These are phyloP conservation scores for Meganola albula DNA, from an alignment of 2,888 invertebrate genomes.

Conservation along the genomic window DNA sequence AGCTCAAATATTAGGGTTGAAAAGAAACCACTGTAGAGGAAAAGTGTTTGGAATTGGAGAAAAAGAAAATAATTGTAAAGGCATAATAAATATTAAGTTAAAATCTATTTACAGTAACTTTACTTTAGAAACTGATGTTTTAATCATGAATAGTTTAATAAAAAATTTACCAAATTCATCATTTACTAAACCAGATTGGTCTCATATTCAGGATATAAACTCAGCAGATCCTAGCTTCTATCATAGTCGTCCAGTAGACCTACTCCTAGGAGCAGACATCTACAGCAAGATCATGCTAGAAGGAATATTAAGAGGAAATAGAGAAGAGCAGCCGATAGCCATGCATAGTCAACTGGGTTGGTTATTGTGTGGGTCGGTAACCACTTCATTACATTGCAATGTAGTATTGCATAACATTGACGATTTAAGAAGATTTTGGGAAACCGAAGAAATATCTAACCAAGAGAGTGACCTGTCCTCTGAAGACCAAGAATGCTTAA, in stretches of 20 bases:
- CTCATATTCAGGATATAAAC: constrained; percentile 2
- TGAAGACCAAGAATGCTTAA: constrained; percentile 3
- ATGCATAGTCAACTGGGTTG: neutral
- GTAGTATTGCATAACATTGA: constrained; percentile 1
- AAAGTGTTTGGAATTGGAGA: constrained; percentile 1
- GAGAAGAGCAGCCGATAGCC: neutral
- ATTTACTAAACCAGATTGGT: constrained; percentile 3
- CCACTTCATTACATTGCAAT: constrained; percentile 1
- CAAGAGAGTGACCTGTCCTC: neutral
- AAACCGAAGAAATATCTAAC: constrained; percentile 2
- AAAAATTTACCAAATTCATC: constrained; percentile 1
- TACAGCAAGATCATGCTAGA: constrained; percentile 1
- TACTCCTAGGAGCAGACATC: neutral
- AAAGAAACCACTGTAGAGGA: constrained; percentile 1
- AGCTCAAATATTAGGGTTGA: constrained; percentile 1
- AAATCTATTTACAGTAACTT: neutral
- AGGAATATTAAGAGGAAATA: constrained; percentile 1
- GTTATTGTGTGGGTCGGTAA: constrained; percentile 1
- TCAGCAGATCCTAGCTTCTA: neutral
- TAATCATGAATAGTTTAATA: constrained; percentile 2
- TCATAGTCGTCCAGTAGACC: neutral
- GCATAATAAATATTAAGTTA: neutral
- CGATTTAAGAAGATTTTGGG: constrained; percentile 2
- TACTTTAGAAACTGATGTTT: neutral
- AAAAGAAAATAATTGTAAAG: constrained; percentile 3